These are phyloP conservation scores for Chrysotoxum bicinctum DNA, from an alignment of 2,888 invertebrate species.

Conservation along the genomic window DNA sequence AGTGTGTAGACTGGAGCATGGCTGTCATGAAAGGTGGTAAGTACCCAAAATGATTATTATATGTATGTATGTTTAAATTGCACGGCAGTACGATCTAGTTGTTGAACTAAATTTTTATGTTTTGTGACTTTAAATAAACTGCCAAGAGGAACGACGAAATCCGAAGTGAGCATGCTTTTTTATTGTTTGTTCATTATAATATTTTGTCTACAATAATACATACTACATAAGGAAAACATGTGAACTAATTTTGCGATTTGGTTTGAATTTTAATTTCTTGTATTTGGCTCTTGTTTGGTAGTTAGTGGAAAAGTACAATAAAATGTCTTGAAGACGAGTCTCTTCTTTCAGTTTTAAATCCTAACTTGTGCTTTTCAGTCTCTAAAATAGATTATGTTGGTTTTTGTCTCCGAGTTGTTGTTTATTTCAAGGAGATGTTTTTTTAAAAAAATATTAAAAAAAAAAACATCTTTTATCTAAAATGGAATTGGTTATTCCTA, in stretches of 20 bases:
- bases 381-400: too few species aligned
- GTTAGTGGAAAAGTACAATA: too few species aligned
- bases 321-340: too few species aligned
- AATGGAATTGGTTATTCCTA: too few species aligned
- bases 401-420: too few species aligned
- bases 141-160: slow-evolving; percentile 43
- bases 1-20: slow-evolving; percentile 97
- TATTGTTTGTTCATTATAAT: neutral
- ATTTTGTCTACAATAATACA: neutral
- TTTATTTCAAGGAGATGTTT: too few species aligned
- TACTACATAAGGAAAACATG: neutral
- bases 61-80: neutral
- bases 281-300: too few species aligned
- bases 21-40: slow-evolving; percentile 88
- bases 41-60: slow-evolving; percentile 55
- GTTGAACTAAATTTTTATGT: slow-evolving; percentile 19
- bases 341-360: too few species aligned
- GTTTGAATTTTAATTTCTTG: neutral
- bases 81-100: slow-evolving; percentile 63
- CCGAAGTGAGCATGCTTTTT: neutral
- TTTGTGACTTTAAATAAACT: slow-evolving; percentile 57
- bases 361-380: too few species aligned
- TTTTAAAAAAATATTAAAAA: too few species aligned
- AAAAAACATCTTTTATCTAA: too few species aligned
- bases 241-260: neutral